phyloP scores from a whole-genome alignment of 2,113 vertebrate genomes.

The Prolemur simus region DNA sequence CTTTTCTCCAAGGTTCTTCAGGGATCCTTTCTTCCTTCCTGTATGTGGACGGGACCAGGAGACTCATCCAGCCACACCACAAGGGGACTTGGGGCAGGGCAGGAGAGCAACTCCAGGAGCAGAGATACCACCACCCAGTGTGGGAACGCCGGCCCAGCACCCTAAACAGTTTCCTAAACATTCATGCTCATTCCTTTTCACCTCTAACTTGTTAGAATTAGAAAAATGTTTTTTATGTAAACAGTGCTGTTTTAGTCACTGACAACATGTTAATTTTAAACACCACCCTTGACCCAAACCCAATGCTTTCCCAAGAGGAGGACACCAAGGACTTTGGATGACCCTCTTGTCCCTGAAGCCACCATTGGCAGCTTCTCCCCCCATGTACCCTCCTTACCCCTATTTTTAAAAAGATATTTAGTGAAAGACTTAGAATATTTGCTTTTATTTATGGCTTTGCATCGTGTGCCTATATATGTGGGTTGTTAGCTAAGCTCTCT shows the following conservation, averaged over 20 bases:
- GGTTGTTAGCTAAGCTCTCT: neutral
- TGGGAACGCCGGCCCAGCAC: accelerated
- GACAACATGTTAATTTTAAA: neutral
- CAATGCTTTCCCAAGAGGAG: neutral
- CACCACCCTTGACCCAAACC: neutral
- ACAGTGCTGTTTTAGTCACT: neutral
- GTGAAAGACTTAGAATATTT: neutral
- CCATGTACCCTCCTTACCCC: accelerated
- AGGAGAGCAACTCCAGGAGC: neutral
- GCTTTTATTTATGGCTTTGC: neutral
- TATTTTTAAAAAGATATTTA: neutral
- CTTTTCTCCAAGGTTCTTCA: conserved; percentile 76
- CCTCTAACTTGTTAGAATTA: neutral
- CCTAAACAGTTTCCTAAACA: neutral
- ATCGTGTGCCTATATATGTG: too few species aligned
- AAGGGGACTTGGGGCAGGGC: neutral
- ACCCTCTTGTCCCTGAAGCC: neutral
- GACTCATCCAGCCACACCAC: neutral
- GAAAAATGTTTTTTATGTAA: neutral
- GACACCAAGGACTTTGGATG: accelerated
- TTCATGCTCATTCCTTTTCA: neutral
- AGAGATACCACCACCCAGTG: too few species aligned
- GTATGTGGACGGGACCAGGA: conserved; percentile 38
- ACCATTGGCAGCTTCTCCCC: neutral
- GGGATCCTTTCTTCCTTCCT: conserved; percentile 66